Evolutionary conservation across 2,888 invertebrate species (phyloP).

Genomic region (Netelia fuscicornis): DNA sequence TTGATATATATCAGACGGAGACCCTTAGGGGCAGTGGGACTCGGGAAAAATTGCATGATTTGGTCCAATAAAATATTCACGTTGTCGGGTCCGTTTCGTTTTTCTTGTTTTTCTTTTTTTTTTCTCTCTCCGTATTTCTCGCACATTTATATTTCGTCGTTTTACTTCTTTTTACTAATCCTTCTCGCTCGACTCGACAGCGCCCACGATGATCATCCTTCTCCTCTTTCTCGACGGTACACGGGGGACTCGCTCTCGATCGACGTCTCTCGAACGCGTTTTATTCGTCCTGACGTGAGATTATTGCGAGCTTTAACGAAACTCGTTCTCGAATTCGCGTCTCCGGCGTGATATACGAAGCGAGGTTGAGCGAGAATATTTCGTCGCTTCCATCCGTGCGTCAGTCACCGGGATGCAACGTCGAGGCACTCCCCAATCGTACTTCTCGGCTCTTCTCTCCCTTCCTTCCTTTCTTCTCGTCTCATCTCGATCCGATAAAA

Average conservation of each 20-base stretch:
- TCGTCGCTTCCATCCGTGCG: background rate
- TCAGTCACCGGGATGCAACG: background rate
- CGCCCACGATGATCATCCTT: background rate
- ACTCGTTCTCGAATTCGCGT: no score
- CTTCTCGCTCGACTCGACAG: background rate
- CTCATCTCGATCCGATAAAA: constrained; percentile 30
- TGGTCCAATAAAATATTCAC: constrained; percentile 61
- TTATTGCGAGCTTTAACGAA: no score
- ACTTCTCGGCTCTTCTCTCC: background rate
- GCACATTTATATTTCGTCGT: background rate
- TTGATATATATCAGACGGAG: constrained; percentile 33
- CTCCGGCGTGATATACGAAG: background rate
- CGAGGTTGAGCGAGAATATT: background rate
- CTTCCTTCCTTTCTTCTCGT: background rate
- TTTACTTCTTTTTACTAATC: background rate
- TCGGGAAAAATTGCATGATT: constrained; percentile 41
- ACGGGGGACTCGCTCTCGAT: no score
- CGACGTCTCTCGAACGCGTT: no score
- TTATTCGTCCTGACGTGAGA: no score
- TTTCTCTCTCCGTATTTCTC: background rate
- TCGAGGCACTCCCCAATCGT: background rate
- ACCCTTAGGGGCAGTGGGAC: constrained; percentile 11
- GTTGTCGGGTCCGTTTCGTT: constrained; percentile 53
- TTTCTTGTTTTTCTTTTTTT: constrained; percentile 33
- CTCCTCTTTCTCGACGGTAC: no score